Conservation (phyloP, 2,797 vertebrate genomes). For the Xenops minutus region DNA sequence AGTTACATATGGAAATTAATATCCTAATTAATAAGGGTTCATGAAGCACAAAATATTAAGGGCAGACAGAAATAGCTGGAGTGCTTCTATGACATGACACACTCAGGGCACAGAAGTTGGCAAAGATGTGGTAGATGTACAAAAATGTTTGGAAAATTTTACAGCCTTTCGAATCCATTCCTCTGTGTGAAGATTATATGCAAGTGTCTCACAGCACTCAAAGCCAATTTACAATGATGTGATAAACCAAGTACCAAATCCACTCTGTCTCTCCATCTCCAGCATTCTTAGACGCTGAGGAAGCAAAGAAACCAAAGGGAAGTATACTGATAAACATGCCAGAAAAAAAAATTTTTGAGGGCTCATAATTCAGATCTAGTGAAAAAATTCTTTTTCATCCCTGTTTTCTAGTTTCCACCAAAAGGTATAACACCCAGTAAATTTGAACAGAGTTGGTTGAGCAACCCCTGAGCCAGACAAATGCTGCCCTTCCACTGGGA, state of each 20-base stretch:
- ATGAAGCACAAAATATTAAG: conserved; percentile 13
- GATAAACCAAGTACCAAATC: conserved; percentile 49
- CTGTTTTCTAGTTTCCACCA: not conserved
- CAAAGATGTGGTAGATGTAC: not conserved
- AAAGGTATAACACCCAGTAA: not conserved
- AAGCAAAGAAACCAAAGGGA: not conserved
- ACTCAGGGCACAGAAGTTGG: not conserved
- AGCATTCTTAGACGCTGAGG: conserved; percentile 49
- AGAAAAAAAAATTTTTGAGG: not conserved
- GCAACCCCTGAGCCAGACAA: not conserved
- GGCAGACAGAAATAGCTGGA: conserved; percentile 26
- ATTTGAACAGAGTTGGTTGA: not conserved
- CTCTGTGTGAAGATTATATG: not conserved
- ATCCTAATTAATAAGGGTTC: conserved; percentile 50
- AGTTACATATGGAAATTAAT: conserved; percentile 60
- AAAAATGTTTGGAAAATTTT: conserved; percentile 13
- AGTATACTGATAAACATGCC: conserved; percentile 16
- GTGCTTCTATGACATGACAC: not conserved
- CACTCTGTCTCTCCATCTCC: not conserved
- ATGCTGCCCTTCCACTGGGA: not conserved
- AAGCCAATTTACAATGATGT: not conserved
- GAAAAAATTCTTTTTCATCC: not conserved
- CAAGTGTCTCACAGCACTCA: not conserved
- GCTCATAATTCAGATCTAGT: not conserved
- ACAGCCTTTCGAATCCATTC: not conserved